Base-by-base conservation (phyloP, 2,888 invertebrate species). In the Byasa hedistus region DNA sequence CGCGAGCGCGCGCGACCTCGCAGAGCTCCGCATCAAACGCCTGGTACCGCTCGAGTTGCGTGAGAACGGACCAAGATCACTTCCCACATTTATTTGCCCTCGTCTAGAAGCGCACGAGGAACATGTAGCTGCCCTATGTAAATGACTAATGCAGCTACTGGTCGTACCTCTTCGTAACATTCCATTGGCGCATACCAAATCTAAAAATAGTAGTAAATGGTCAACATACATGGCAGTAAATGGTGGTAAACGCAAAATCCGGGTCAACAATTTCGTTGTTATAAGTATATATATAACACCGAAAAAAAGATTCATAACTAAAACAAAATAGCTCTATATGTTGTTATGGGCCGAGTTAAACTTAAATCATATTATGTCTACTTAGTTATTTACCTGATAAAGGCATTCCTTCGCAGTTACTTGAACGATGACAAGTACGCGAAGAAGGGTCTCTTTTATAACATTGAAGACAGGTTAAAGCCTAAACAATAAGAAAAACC, bases 391-490 rank as follows among this genome's bases (percentile, higher is more conserved):
- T 72, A 90, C 90, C 90, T 70, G 90, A 89, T 84, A 90, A 87
- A 12, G 86, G 89, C 44, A 90, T 71, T 44, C 87, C 89, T 61
- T 89, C 89, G 61, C 86, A 85, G 61, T 81, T 71, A 70, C 89
- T 90, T 19, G 87, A 87, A 1, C 89, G 81, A 61, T 84, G 85
- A 24, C 76, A 81, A 3, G 76, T 76, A 3, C 83, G 79, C 0
- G 84, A 78, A 1, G 82, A 79, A 0, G 78, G 78, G 21, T 84
- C 83, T 23, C 82, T 65, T 2, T 79, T 81, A 48, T 79, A 73
- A 17, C 84, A 79, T 22, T 86, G 72, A 21, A 90, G 66, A 65
- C 81, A 84, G 61, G 84, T 79, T 24, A 90, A 73, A 2, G 82
- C 87, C 90, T 90, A 73, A 75, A 75, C 68, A 17, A 64, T 15